phyloP scores from a whole-genome alignment of 2,888 invertebrate genomes.

The Disparrhopalites patrizii region DNA sequence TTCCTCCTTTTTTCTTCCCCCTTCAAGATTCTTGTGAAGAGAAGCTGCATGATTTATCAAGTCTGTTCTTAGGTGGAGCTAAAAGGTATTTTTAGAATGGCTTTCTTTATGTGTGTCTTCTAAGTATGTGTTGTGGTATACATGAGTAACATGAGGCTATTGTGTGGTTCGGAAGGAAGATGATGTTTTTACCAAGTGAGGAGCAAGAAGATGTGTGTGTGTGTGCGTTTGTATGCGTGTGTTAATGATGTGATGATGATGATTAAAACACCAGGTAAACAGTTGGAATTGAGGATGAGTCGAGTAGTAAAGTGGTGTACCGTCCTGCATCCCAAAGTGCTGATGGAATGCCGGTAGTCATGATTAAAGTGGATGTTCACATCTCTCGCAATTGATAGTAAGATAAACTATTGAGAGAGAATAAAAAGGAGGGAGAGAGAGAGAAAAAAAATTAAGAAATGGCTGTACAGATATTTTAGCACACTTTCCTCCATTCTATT shows the following conservation, averaged over 20 bases:
- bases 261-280: conserved; percentile 10
- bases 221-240: neutral
- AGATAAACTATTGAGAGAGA: conserved; percentile 25
- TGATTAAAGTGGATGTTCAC: conserved; percentile 22
- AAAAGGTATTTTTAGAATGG: conserved; percentile 3
- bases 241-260: neutral
- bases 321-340: neutral
- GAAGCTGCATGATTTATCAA: neutral
- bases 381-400: conserved; percentile 25
- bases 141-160: neutral
- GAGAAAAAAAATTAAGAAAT: too few species aligned
- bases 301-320: neutral
- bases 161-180: neutral
- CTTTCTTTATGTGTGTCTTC: too few species aligned
- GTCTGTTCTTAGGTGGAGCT: neutral
- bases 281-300: conserved; percentile 17
- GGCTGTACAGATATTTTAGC: conserved; percentile 29
- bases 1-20: too few species aligned
- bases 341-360: conserved; percentile 24
- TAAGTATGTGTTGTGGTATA: too few species aligned
- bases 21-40: too few species aligned
- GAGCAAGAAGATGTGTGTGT: neutral
- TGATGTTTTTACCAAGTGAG: too few species aligned
- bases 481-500: conserved; percentile 38
- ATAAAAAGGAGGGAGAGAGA: too few species aligned